Base-by-base conservation (phyloP, 1,140 invertebrate species). In the Drosophila sucinea region DNA sequence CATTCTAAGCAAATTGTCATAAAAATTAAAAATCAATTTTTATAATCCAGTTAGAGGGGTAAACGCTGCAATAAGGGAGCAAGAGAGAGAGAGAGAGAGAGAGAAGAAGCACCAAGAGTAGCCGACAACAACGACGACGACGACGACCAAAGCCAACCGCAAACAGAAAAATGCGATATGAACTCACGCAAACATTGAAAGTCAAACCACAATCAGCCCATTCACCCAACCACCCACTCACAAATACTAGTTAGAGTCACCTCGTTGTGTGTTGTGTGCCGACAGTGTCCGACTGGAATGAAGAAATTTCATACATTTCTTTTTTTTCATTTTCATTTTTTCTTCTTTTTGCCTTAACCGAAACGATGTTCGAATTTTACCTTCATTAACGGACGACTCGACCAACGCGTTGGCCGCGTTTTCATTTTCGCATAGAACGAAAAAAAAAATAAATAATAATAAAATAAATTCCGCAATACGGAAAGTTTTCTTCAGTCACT, bases 21-120 rank as follows among this genome's bases (percentile, higher is more conserved):
- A 91, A 91, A 91, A 90, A 90, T 91, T 91, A 91, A 91, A 91
- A 91, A 91, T 91, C 89, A 91, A 91, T 91, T 89, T 91, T 90
- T 91, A 84, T 91, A 91, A 91, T 91, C 89, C 89, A 85, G 78
- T 91, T 91, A 91, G 54, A 62, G 76, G 71, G 73, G 51, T 44
- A 41, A 60, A 71, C 63, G 62, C 41, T 71, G 30, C 27, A 29
- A 47, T 23, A 51, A 25, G 44, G 23, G 35, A 38, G 57, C 62
- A 61, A 44, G 77, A 60, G 55, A 56, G 63, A 62, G 41, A 66
- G 23, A 41, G 69, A 44, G 32, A 38, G 47, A 76, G 38, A 33
- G 44, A 62, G 47, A 54, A n/a, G 7, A 10, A 25, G 54, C 38
- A 35, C 8, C 11, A 51, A 27, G 23, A 51, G 44, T 51, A 2